These are phyloP conservation scores for Tyrophagus putrescentiae DNA, from an alignment of 1,140 invertebrate species.

Conservation along the genomic window DNA sequence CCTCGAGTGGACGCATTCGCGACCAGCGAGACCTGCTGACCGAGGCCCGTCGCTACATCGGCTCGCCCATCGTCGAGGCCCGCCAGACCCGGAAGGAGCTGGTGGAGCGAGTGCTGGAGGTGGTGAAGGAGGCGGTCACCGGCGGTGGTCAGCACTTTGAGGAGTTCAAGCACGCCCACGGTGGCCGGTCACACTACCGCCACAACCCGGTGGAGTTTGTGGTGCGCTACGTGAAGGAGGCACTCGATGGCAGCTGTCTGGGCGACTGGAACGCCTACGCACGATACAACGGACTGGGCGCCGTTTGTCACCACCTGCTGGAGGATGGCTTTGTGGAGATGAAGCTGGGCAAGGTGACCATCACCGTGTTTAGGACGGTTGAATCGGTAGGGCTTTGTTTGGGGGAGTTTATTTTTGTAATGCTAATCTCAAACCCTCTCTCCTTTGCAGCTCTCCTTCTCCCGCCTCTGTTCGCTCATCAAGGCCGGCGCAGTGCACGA, in stretches of 20 bases:
- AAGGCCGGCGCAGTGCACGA: not conserved
- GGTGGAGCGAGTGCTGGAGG: not conserved
- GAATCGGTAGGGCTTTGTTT: not conserved
- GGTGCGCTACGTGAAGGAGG: not conserved
- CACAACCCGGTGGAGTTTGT: too few relatives aligned
- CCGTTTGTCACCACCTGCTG: not conserved
- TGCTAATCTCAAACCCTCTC: too few relatives aligned
- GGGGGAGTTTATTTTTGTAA: too few relatives aligned
- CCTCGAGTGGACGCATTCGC: not conserved
- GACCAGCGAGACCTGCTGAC: not conserved
- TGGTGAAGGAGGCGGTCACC: not conserved
- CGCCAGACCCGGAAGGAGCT: slow-evolving; percentile 3
- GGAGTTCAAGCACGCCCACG: not conserved
- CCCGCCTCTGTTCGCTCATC: not conserved
- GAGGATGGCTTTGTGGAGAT: not conserved
- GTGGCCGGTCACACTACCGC: too few relatives aligned
- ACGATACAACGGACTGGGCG: not conserved
- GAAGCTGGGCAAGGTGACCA: not conserved
- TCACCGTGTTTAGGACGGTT: not conserved
- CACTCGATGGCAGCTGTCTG: not conserved
- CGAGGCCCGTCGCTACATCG: not conserved
- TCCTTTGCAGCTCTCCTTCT: not conserved
- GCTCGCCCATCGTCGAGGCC: not conserved
- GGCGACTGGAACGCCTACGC: slow-evolving; percentile 3
- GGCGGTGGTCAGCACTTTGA: not conserved